Percentiles rank a stretch among this genome's conserved stretches.
phyloP scores from a whole-genome alignment of 2,113 vertebrate species.

The Octodon degus region DNA sequence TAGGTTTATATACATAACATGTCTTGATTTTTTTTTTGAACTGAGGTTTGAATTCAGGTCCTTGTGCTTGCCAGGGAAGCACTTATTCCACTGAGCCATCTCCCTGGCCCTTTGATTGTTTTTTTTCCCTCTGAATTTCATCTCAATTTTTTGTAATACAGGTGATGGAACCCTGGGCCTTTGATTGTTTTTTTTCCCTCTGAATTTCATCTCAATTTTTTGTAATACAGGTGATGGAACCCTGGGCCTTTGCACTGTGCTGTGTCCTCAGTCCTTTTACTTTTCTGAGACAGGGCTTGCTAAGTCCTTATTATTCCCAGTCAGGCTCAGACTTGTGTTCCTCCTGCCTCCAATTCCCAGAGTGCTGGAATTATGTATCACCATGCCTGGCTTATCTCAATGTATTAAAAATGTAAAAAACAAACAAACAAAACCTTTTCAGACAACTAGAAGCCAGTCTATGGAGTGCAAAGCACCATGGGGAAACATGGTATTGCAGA shows the following conservation, averaged over 20 bases:
- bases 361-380: neutral
- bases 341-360: neutral
- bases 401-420: neutral
- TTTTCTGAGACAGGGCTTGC: neutral
- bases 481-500: neutral
- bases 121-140: neutral
- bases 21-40: neutral
- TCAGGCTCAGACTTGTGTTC: neutral
- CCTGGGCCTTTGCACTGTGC: neutral
- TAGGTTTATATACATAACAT: neutral
- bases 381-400: neutral
- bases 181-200: neutral
- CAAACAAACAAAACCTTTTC: neutral
- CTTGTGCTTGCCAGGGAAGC: too few relatives aligned
- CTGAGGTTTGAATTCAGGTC: too few relatives aligned
- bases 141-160: neutral
- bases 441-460: neutral
- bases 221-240: neutral
- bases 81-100: too few relatives aligned
- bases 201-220: neutral
- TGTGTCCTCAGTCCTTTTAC: neutral
- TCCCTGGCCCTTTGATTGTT: neutral
- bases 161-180: neutral
- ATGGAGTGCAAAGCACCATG: neutral
- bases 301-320: neutral